Conservation (phyloP, 92 coral and sea anemone species). For the Zoanthus sociatus region DNA sequence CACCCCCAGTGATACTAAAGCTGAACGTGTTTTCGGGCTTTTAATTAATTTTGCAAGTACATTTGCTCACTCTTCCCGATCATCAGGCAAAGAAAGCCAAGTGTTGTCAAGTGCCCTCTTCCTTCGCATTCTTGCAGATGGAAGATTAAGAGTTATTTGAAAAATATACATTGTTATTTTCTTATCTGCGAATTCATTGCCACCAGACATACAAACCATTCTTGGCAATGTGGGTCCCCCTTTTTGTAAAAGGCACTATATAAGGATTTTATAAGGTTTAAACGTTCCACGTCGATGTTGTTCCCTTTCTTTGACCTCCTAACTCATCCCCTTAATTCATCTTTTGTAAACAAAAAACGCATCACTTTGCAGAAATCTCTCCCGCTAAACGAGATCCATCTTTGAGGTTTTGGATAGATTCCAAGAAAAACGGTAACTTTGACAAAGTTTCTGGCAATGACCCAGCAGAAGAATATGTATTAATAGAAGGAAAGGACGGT, state of each 20-base stretch:
- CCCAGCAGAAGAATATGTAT: neutral
- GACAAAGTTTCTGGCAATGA: neutral
- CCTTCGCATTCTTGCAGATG: no score
- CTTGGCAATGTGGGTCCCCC: no score
- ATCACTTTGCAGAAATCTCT: neutral
- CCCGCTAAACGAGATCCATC: neutral
- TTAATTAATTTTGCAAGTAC: no score
- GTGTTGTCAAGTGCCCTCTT: no score
- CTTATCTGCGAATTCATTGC: no score
- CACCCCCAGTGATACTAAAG: no score
- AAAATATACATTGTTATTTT: no score
- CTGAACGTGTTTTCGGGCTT: no score
- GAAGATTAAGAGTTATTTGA: no score
- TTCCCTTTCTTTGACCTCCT: neutral
- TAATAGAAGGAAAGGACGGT: neutral
- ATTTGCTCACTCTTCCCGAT: no score
- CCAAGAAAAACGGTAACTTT: neutral
- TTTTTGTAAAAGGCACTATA: neutral
- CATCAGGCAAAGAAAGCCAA: no score
- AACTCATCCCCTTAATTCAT: neutral
- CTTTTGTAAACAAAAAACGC: neutral
- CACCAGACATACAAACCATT: no score
- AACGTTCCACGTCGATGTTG: neutral
- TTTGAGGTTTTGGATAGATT: neutral
- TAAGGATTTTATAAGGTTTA: neutral